phyloP scores from a whole-genome alignment of 2,797 vertebrate genomes.

The Cuniculus paca region DNA sequence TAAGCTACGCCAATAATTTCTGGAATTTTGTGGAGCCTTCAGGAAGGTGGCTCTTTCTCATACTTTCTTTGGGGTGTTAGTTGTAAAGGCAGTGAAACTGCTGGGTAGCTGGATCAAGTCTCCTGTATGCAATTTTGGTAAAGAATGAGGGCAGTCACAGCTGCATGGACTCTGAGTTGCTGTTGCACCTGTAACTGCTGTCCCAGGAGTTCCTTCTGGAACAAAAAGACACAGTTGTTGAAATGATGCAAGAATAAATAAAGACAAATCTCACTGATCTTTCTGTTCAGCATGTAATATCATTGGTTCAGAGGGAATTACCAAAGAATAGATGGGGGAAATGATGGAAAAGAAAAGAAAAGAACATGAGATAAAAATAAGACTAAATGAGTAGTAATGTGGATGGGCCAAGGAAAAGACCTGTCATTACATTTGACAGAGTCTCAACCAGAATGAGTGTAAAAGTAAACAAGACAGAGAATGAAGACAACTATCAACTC shows the following conservation, averaged over 20 bases:
- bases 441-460: conserved; percentile 92
- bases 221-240: conserved; percentile 93
- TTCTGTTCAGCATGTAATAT: conserved; percentile 96
- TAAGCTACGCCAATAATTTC: not conserved
- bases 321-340: conserved; percentile 95
- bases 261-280: conserved; percentile 94
- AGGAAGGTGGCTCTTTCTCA: not conserved
- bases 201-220: conserved; percentile 94
- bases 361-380: conserved; percentile 84
- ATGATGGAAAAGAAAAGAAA: conserved; percentile 92
- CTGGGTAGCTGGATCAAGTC: conserved; percentile 73
- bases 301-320: conserved; percentile 94
- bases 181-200: conserved; percentile 96
- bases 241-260: conserved; percentile 87
- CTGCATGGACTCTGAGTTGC: conserved; percentile 88
- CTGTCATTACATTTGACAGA: conserved; percentile 95
- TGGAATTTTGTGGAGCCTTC: not conserved
- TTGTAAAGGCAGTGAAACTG: not conserved
- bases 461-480: conserved; percentile 94
- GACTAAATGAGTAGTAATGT: conserved; percentile 82
- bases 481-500: conserved; percentile 88
- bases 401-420: conserved; percentile 93
- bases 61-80: not conserved
- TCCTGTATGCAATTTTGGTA: conserved; percentile 87
- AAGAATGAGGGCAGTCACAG: conserved; percentile 27